Conservation (phyloP, 92 coral and sea anemone species). For the Montipora capitata region DNA sequence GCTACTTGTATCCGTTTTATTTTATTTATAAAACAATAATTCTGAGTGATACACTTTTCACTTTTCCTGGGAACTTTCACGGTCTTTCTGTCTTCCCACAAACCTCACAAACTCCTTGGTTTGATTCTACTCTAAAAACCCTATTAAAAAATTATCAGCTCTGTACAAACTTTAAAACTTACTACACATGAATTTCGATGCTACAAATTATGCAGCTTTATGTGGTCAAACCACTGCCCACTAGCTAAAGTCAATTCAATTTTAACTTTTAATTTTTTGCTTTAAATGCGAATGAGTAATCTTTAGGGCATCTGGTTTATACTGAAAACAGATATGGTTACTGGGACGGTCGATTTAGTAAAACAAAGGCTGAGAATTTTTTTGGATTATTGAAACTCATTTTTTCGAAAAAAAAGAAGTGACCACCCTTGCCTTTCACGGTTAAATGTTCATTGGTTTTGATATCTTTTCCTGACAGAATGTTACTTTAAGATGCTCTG, state of each 20-base stretch:
- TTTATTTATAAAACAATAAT: no score
- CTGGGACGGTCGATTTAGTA: not conserved
- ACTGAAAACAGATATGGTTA: not conserved
- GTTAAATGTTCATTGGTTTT: not conserved
- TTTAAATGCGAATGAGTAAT: no score
- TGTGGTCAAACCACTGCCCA: no score
- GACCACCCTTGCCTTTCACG: not conserved
- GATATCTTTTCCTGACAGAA: not conserved
- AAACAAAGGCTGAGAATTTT: not conserved
- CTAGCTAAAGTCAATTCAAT: no score
- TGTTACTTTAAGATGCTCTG: not conserved
- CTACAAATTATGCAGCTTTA: no score
- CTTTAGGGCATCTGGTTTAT: no score
- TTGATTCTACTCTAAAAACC: not conserved
- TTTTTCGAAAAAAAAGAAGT: not conserved
- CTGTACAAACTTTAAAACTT: not conserved
- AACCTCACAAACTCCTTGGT: not conserved
- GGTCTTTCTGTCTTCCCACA: no score
- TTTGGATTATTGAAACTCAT: not conserved
- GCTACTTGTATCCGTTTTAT: no score
- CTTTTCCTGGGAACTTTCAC: no score
- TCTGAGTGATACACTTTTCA: no score
- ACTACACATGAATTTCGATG: no score
- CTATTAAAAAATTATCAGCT: not conserved
- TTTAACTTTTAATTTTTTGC: fast-evolving